Evolutionary conservation across 2,888 invertebrate species (phyloP), one percentile per base, ranked within the genome.

Genomic region (Agonopterix heracliana): DNA sequence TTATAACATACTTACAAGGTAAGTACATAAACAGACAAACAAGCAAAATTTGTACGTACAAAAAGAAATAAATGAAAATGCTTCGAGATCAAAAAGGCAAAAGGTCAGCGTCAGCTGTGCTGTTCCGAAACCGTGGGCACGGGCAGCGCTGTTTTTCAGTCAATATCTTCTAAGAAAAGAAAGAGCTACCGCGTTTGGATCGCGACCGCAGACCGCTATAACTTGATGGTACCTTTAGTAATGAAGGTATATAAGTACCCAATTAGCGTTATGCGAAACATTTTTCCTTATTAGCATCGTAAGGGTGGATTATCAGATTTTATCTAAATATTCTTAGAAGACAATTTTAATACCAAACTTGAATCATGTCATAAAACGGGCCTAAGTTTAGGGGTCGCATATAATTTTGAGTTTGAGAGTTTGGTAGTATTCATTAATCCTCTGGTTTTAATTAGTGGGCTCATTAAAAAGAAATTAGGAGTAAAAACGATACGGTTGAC

Each of bases 271-370:
- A 38, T 10, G n/a, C 38, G n/a, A n/a, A 38, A 26, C 26, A 26
- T 26, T 34, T 44, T 44, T 34, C 34, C 11, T 44, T 35, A 45
- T 36, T 13, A 45, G 36, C 8, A 45, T 45, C 17, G 9, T 44
- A 34, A 34, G 45, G 36, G 34, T 14, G 34, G 14, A 35, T 45
- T 45, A 45, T 45, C 45, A 45, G 45, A 45, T 44, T 44, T 26
- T 12, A 44, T 45, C 45, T 45, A 36, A 44, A 35, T 36, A 9
- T 12, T 36, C 45, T 9, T 0, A 5, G 34, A 5, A 45, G 45
- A 36, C 36, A 45, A 45, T 45, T 45, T 45, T 45, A 45, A 35
- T 34, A 12, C 12, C 36, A 10, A 36, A 35, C 14, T 45, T 10
- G 36, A 34, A 34, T 26, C 26, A 11, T 4, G 34, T 44, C 45